Conservation (phyloP, 1,140 invertebrate genomes). For the Oppia nitens region DNA sequence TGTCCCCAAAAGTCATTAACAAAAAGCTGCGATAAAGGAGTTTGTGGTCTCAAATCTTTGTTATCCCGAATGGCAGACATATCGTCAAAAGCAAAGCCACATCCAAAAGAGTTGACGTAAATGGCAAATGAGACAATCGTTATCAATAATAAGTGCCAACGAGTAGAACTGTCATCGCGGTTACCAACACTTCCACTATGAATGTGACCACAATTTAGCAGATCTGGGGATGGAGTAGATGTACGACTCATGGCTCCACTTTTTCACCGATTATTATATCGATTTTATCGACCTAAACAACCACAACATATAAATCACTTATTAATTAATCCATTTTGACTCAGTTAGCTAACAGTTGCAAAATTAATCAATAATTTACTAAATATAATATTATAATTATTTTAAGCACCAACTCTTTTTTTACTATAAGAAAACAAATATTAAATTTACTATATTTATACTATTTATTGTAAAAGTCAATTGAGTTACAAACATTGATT, state of each 20-base stretch:
- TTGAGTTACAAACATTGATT: too few species aligned
- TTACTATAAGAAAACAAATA: too few species aligned
- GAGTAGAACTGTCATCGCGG: not conserved
- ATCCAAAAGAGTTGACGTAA: slow-evolving; percentile 71
- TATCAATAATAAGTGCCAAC: not conserved
- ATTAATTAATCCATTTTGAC: too few species aligned
- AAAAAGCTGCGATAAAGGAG: slow-evolving; percentile 73
- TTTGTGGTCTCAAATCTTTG: slow-evolving; percentile 72
- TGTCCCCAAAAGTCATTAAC: slow-evolving; percentile 97
- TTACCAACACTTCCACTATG: not conserved
- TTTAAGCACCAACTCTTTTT: too few species aligned
- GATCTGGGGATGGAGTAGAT: not conserved
- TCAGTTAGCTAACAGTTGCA: too few species aligned
- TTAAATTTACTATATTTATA: too few species aligned
- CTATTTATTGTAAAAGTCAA: too few species aligned
- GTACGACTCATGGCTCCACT: not conserved
- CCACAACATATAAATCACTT: too few species aligned
- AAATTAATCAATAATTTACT: too few species aligned
- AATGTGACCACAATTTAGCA: not conserved
- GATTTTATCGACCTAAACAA: too few species aligned
- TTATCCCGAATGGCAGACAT: slow-evolving; percentile 93
- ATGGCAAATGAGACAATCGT: not conserved
- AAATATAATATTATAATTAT: too few species aligned
- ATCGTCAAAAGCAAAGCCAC: slow-evolving; percentile 85
- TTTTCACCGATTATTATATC: too few species aligned